Base-by-base conservation (phyloP, 1,140 invertebrate species). In the Pteromalus puparum region DNA sequence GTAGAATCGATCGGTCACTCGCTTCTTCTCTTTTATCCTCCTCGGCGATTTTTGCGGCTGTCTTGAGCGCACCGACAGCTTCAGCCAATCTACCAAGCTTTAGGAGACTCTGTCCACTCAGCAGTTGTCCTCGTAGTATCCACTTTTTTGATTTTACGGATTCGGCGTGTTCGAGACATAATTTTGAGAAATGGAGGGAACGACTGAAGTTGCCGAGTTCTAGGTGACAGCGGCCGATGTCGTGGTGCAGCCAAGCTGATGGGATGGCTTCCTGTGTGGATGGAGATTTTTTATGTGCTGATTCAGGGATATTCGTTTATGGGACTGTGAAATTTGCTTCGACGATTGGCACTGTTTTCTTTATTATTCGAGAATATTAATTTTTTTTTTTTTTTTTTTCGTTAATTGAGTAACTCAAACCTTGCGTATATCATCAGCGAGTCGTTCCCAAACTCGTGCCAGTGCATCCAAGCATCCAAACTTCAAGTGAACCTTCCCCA, bases 401-500 rank as follows among this genome's bases (percentile, higher is more conserved):
- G n/a, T n/a, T n/a, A n/a, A n/a, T n/a, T n/a, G n/a, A n/a, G n/a
- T n/a, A n/a, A n/a, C n/a, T 61, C 18, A 70, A 70, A 70, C 24
- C 24, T 70, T 30, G 24, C 26, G 24, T 30, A 70, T 15, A 4
- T 70, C 26, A 26, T 77, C 1, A 6, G 91, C 1, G 7, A 91
- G 70, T n/a, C 88, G 84, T 24, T 91, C 81, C 90, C 90, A 90
- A 0, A 87, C 87, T 0, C 68, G 86, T 0, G 87, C 87, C 0
- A 90, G 86, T 0, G 89, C 90, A 5, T 89, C 70, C 7, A 91
- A 34, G 79, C 91, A 89, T 0, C 88, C 87, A n/a, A 91, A 91
- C 15, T 79, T 88, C 10, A 92, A 61, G 34, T 92, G 91, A 15
- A 91, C 89, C 73, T 86, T 90, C 6, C 90, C 91, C 9, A 92